Conservation (phyloP, 2,888 invertebrate genomes). For the Troides helena region DNA sequence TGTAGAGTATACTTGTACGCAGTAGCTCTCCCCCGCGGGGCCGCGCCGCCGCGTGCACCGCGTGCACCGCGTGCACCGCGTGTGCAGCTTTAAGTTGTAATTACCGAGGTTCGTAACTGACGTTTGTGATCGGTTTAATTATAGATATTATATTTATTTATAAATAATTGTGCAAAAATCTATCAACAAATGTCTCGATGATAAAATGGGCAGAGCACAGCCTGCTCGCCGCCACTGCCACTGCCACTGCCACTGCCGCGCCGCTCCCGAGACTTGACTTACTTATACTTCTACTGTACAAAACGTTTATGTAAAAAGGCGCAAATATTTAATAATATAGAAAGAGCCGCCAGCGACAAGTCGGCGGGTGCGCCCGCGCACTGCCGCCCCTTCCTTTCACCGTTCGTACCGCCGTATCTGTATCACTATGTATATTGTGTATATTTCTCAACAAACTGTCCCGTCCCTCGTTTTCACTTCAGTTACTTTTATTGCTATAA, state of each 20-base stretch:
- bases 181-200: too few relatives aligned
- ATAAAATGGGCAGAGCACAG: too few relatives aligned
- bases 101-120: slow-evolving; percentile 7
- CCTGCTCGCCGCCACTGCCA: not conserved
- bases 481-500: slow-evolving; percentile 58
- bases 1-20: slow-evolving; percentile 4
- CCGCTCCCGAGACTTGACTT: not conserved
- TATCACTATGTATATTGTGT: slow-evolving; percentile 39
- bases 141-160: slow-evolving; percentile 13
- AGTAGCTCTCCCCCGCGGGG: not conserved
- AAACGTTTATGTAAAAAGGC: not conserved
- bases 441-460: slow-evolving; percentile 63
- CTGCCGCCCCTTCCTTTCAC: slow-evolving; percentile 24
- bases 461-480: slow-evolving; percentile 72
- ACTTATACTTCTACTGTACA: not conserved
- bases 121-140: slow-evolving; percentile 9
- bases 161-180: too few relatives aligned
- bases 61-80: not conserved
- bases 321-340: too few relatives aligned
- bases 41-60: not conserved
- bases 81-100: slow-evolving; percentile 19
- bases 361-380: not conserved
- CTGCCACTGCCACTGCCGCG: not conserved
- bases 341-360: too few relatives aligned
- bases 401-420: slow-evolving; percentile 33